These are phyloP conservation scores for Mormyrops attenuatus DNA, from an alignment of 2,797 vertebrate species.

Conservation along the genomic window DNA sequence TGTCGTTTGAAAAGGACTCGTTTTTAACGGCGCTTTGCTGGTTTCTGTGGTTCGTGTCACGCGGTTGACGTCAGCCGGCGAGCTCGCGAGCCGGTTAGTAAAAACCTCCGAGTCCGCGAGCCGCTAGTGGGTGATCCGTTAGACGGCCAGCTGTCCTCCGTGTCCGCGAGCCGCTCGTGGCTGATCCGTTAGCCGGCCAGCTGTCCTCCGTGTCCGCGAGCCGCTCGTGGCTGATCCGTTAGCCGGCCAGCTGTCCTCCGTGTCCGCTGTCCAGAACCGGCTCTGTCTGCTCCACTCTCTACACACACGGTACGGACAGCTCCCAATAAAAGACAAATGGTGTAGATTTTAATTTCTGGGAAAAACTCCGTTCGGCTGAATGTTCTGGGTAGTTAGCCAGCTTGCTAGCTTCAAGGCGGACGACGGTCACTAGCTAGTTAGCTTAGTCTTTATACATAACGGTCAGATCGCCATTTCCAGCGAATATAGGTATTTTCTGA, in stretches of 20 bases:
- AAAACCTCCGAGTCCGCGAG: background rate
- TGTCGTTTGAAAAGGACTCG: background rate
- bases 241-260: background rate
- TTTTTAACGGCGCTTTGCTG: background rate
- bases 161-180: too few species aligned
- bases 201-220: too few species aligned
- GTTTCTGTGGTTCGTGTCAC: background rate
- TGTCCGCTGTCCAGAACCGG: background rate
- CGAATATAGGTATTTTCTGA: background rate
- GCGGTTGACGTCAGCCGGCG: background rate
- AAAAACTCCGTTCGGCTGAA: background rate
- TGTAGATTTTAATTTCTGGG: background rate
- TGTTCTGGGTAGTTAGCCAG: background rate
- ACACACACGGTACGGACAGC: background rate
- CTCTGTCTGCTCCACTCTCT: background rate
- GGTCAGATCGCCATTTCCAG: background rate
- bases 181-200: too few species aligned
- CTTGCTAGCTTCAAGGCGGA: background rate
- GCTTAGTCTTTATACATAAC: background rate
- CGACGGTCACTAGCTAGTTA: background rate
- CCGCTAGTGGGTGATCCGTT: too few species aligned
- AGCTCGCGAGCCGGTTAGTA: background rate
- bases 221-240: background rate
- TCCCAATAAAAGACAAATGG: background rate
- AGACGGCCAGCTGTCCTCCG: too few species aligned